Evolutionary conservation across 2,113 vertebrate species (phyloP), one percentile per base, ranked within the genome.

Genomic region (Pseudois nayaur): DNA sequence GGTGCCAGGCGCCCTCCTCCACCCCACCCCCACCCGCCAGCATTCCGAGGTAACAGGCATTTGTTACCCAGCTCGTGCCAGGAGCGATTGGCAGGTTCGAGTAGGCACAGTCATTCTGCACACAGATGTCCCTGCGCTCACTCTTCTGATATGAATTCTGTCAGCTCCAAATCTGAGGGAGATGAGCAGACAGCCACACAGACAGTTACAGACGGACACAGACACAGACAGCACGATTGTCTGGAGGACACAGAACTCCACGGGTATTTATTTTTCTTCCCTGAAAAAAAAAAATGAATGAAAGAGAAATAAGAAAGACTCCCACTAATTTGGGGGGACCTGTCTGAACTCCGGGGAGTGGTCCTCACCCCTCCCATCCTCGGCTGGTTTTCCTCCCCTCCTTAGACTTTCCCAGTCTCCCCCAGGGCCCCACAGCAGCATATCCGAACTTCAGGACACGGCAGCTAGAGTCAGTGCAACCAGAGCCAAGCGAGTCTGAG

Each of bases 41-140:
- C 98, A 98, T 98, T 99, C 98, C 98, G 98, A 98, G 99, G 99
- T 98, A 99, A 91, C 98, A 96, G 97, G 98, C 99, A 99, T 99
- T 99, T 99, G 99, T 98, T 97, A 97, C 98, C 98, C 97, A 96
- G 97, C 97, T 97, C 83, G 98, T 99, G 99, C 99, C 99, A 99
- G 98, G 97, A 98, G 98, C 98, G 98, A 97, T 99, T 99, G 99
- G 99, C 99, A 99, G 98, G 97, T 98, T 98, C 84, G 93, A 98
- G 96, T 96, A 97, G 98, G 98, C 98, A 97, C 98, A 98, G 98
- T 98, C 97, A 98, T 98, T 98, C 98, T 76, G 98, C 98, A 98
- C 99, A 98, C 99, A 99, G 99, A 99, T 99, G 99, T 99, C 98
- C 98, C 98, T 98, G 97, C 96, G 97, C 98, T 99, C 98, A 98